phyloP scores from a whole-genome alignment of 2,113 vertebrate species.

The Dasypus novemcinctus region DNA sequence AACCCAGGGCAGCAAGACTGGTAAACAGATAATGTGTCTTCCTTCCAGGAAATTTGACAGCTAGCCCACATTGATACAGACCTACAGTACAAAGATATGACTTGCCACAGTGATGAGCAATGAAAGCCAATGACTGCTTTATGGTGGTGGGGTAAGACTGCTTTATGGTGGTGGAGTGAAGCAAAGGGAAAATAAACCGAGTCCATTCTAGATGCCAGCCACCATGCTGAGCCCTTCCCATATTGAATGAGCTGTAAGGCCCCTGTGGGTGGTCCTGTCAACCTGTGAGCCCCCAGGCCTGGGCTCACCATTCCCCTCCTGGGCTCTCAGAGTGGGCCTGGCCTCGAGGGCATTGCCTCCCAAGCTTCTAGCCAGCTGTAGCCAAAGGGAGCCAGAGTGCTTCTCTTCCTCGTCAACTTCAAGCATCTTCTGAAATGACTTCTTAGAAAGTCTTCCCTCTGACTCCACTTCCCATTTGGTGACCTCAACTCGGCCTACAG shows the following conservation, averaged over 20 bases:
- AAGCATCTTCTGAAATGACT: background rate
- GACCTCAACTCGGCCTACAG: background rate
- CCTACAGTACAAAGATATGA: background rate
- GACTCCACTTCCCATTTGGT: background rate
- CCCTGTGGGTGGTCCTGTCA: background rate
- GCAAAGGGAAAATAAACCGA: background rate
- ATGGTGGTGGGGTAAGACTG: background rate
- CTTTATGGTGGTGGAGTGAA: too few species aligned
- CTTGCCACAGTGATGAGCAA: background rate
- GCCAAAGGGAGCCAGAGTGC: background rate
- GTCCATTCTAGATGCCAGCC: background rate
- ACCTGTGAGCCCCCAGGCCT: background rate
- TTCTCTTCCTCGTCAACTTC: background rate
- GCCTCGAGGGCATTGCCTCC: background rate
- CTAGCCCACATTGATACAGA: background rate
- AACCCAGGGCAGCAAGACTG: background rate
- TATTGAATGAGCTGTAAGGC: too few species aligned
- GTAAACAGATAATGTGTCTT: background rate
- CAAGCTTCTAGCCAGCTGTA: background rate
- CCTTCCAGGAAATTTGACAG: background rate
- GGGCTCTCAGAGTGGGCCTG: background rate
- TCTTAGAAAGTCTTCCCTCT: background rate
- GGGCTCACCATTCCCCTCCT: background rate
- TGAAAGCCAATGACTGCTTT: background rate
- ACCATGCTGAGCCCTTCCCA: background rate